These are phyloP conservation scores for Sepioteuthis lessoniana DNA, from an alignment of 2,888 invertebrate species.

Conservation along the genomic window DNA sequence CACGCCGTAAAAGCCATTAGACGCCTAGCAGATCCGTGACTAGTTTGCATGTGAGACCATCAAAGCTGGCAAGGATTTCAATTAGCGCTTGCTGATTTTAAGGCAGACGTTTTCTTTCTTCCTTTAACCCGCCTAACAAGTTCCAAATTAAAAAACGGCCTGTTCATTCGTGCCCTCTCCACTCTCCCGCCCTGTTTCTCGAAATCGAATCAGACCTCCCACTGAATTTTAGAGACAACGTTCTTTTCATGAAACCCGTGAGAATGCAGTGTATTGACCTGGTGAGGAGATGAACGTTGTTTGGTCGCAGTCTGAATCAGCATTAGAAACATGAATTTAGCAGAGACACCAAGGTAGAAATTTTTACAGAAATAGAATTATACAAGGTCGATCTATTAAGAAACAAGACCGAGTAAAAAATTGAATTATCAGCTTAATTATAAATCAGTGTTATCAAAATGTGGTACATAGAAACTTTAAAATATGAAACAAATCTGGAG, in stretches of 20 bases:
- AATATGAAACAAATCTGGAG: too few species aligned
- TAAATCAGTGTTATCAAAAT: too few species aligned
- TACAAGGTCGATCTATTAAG: not conserved
- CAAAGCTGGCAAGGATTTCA: constrained; percentile 33
- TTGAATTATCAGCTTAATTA: too few species aligned
- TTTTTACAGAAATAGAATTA: not conserved
- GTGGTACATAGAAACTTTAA: too few species aligned
- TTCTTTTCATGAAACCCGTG: not conserved
- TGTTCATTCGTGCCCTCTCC: not conserved
- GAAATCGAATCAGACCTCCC: not conserved
- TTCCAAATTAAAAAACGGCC: not conserved
- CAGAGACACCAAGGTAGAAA: not conserved
- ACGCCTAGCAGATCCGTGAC: not conserved
- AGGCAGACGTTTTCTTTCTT: not conserved
- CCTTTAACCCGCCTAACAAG: not conserved
- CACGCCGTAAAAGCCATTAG: not conserved
- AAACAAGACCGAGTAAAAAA: too few species aligned
- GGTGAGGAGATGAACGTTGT: constrained; percentile 10
- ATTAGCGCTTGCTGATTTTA: constrained; percentile 14
- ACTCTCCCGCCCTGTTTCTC: not conserved
- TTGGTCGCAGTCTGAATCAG: not conserved
- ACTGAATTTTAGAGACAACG: not conserved
- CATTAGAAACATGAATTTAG: not conserved
- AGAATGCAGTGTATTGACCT: not conserved
- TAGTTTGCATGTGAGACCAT: constrained; percentile 33